Conservation (phyloP, 2,797 vertebrate species). For the Gastrophryne carolinensis region DNA sequence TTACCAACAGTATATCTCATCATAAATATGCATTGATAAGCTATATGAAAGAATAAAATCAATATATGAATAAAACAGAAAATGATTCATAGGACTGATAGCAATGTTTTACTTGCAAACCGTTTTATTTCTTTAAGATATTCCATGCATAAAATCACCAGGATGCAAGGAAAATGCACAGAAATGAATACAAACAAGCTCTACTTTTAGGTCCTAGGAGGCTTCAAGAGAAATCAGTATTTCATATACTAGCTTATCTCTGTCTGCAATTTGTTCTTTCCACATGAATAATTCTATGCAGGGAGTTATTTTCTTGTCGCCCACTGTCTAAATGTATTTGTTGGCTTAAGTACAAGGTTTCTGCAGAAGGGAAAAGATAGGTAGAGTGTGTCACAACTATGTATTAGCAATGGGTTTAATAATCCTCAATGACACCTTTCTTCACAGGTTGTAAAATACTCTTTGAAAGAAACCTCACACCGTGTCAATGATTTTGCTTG, state of each 20-base stretch:
- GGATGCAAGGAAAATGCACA: not conserved
- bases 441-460: not conserved
- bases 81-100: not conserved
- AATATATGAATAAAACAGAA: not conserved
- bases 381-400: slow-evolving; percentile 18
- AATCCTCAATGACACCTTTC: slow-evolving; percentile 8
- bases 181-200: not conserved
- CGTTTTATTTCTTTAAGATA: not conserved
- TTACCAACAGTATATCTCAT: no score
- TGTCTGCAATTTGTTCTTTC: slow-evolving; percentile 9
- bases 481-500: not conserved
- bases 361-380: slow-evolving; percentile 9
- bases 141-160: not conserved
- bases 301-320: slow-evolving; percentile 28
- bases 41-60: not conserved
- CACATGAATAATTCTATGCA: slow-evolving; percentile 17
- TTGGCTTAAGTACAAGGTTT: not conserved
- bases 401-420: slow-evolving; percentile 1
- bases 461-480: not conserved
- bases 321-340: slow-evolving; percentile 41
- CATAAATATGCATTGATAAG: not conserved
- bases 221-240: not conserved
- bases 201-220: not conserved
- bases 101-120: not conserved
- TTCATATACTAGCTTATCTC: not conserved